These are phyloP conservation scores for Drosophila dunni DNA, from an alignment of 1,140 invertebrate species.

Conservation along the genomic window DNA sequence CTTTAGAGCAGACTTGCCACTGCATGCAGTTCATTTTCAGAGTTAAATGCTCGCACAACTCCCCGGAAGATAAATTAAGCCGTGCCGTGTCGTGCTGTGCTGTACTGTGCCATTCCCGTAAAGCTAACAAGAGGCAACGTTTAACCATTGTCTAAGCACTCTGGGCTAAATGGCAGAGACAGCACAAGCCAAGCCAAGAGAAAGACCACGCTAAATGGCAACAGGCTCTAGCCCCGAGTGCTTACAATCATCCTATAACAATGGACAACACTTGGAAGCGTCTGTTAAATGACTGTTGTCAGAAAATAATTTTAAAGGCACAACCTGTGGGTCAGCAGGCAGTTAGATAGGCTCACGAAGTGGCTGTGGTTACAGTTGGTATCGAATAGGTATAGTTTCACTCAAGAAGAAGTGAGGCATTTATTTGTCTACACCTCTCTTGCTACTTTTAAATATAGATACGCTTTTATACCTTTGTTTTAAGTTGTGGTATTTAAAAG, in stretches of 20 bases:
- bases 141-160: conserved; percentile 26
- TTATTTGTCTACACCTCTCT: no score
- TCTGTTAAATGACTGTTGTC: conserved; percentile 29
- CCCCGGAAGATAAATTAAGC: conserved; percentile 18
- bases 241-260: conserved; percentile 8
- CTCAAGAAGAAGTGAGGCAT: no score
- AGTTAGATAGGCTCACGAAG: background rate
- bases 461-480: no score
- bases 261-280: conserved; percentile 4
- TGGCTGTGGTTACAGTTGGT: conserved; percentile 8
- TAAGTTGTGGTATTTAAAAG: background rate
- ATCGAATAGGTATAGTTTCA: background rate
- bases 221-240: background rate
- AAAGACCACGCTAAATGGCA: conserved; percentile 13
- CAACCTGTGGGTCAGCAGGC: background rate
- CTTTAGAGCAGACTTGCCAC: background rate
- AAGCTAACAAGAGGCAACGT: conserved; percentile 1
- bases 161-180: background rate
- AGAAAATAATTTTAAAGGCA: conserved; percentile 15
- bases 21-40: background rate
- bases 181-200: background rate
- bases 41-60: background rate
- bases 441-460: no score
- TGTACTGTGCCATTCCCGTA: background rate
- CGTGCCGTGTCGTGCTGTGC: no score